Evolutionary conservation across 2,113 vertebrate genomes (phyloP).

Genomic region (Gymnobelideus leadbeateri): DNA sequence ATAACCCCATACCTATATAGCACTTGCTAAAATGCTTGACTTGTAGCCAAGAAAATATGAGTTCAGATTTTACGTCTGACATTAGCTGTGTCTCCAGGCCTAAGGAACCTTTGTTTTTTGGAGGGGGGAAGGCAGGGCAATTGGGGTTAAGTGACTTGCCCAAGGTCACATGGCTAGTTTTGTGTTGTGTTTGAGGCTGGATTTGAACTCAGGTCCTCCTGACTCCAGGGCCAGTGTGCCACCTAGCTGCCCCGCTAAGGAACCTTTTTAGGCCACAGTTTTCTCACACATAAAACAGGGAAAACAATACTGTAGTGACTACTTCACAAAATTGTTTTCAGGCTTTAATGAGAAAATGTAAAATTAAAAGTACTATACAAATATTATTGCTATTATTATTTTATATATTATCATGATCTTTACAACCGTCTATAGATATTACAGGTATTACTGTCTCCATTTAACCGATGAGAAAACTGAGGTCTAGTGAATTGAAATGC

Average conservation of each 20-base stretch:
- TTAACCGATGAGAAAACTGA: background rate
- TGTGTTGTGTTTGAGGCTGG: no score
- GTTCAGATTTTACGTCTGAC: background rate
- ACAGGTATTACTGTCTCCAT: background rate
- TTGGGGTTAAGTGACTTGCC: no score
- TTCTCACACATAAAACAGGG: slow-evolving; percentile 18
- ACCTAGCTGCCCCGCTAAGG: background rate
- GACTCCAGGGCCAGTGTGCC: no score
- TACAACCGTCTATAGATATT: background rate
- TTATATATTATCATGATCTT: background rate
- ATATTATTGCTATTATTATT: background rate
- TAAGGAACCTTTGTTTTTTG: slow-evolving; percentile 6
- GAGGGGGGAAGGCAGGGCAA: no score
- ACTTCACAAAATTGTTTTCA: background rate
- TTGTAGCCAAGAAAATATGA: background rate
- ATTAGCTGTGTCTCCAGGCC: background rate
- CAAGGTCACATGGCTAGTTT: no score
- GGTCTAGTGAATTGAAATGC: background rate
- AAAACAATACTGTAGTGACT: slow-evolving; percentile 9
- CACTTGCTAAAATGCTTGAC: background rate
- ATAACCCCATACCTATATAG: background rate
- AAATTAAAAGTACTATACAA: background rate
- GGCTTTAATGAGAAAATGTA: background rate
- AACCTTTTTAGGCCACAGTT: slow-evolving; percentile 9
- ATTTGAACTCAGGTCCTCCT: no score